Conservation (phyloP, 2,888 invertebrate species). For the Heliconius charithonia region DNA sequence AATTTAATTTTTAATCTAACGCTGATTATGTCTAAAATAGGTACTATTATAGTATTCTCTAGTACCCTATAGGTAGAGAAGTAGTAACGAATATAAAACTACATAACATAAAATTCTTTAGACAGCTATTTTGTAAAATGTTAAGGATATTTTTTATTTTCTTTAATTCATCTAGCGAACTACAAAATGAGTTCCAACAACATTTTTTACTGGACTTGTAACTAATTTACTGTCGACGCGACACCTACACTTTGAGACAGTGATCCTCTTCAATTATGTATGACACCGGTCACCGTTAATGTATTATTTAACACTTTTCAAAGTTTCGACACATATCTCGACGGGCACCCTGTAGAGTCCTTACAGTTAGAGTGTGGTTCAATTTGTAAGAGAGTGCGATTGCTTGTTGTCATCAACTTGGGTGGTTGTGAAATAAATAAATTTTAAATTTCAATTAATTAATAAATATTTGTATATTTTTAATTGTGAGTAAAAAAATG, state of each 20-base stretch:
- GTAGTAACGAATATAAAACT: too few relatives aligned
- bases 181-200: neutral
- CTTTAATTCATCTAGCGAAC: neutral
- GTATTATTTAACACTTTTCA: conserved; percentile 79
- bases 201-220: conserved; percentile 8
- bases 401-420: neutral
- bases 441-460: too few relatives aligned
- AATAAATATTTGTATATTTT: too few relatives aligned
- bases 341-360: conserved; percentile 68
- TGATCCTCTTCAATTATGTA: conserved; percentile 73
- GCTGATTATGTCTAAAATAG: too few relatives aligned
- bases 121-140: neutral
- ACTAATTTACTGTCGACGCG: conserved; percentile 35
- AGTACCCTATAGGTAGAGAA: too few relatives aligned
- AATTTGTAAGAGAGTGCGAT: conserved; percentile 47
- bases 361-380: conserved; percentile 52
- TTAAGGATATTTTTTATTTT: neutral
- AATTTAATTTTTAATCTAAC: too few relatives aligned
- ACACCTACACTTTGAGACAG: conserved; percentile 41
- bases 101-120: neutral
- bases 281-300: conserved; percentile 70
- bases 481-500: too few relatives aligned
- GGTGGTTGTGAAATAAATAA: too few relatives aligned
- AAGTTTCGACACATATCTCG: conserved; percentile 72
- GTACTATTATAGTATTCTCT: too few relatives aligned